A percentile compares a stretch with the other conserved stretches of the same genome.
These are phyloP conservation scores for Anoncus sp. DNA, from an alignment of 2,888 invertebrate species.

Conservation along the genomic window DNA sequence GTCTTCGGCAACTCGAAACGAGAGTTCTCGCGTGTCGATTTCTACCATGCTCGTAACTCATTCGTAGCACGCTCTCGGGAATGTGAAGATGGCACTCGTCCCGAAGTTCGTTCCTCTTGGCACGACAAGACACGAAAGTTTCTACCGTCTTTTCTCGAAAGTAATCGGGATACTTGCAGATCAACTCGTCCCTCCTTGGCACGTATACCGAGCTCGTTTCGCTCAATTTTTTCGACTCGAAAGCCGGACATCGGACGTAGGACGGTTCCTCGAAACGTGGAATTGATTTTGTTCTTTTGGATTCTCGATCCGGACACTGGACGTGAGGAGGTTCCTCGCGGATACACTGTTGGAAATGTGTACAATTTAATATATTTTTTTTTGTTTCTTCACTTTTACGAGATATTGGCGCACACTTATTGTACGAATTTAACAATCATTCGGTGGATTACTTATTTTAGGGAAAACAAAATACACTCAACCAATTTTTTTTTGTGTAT, in stretches of 20 bases:
- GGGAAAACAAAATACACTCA: no score
- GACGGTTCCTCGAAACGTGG: constrained; percentile 29
- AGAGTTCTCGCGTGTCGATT: constrained; percentile 60
- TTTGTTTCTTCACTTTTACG: no score
- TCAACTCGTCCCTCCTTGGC: constrained; percentile 56
- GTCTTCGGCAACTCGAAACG: constrained; percentile 41
- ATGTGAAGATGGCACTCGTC: constrained; percentile 68
- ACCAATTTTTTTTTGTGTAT: no score
- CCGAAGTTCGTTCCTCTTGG: constrained; percentile 74
- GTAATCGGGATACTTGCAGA: constrained; percentile 60
- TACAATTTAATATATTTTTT: no score
- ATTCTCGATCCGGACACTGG: constrained; percentile 22
- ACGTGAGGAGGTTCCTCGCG: constrained; percentile 28
- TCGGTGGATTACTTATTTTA: no score
- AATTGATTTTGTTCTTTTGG: constrained; percentile 30
- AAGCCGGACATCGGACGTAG: constrained; percentile 39
- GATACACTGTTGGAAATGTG: constrained; percentile 8
- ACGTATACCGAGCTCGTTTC: constrained; percentile 38
- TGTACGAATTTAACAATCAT: no score
- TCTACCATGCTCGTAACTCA: constrained; percentile 55
- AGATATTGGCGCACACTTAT: no score
- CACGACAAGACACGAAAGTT: constrained; percentile 66
- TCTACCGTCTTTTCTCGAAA: constrained; percentile 62
- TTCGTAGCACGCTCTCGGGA: constrained; percentile 61
- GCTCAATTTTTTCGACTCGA: constrained; percentile 47